Evolutionary conservation across 2,888 invertebrate genomes (phyloP).

Genomic region (Eristalis arbustorum): DNA sequence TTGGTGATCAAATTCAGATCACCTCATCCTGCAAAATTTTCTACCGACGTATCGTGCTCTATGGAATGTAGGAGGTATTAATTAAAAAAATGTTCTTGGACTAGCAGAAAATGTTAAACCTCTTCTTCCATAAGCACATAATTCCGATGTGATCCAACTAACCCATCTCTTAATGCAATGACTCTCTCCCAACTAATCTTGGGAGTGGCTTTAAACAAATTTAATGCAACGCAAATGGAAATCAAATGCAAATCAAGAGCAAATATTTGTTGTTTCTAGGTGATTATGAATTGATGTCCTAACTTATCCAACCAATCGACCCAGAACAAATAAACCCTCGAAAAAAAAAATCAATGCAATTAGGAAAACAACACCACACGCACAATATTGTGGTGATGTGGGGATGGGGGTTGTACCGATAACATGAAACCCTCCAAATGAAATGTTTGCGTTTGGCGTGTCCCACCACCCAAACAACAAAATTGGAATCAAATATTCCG

Average conservation of each 20-base stretch:
- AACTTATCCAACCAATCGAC: neutral
- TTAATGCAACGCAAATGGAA: neutral
- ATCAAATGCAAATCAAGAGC: neutral
- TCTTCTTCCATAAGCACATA: too few relatives aligned
- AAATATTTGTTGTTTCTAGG: neutral
- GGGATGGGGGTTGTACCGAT: neutral
- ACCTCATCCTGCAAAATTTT: too few relatives aligned
- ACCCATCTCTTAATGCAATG: too few relatives aligned
- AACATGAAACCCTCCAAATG: neutral
- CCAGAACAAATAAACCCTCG: neutral
- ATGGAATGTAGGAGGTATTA: too few relatives aligned
- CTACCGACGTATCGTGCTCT: too few relatives aligned
- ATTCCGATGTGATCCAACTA: too few relatives aligned
- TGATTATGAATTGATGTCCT: neutral
- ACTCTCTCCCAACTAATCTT: neutral
- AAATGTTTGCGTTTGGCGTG: neutral
- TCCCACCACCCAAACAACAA: neutral
- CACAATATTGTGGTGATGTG: neutral
- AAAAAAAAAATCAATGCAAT: neutral
- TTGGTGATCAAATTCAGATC: too few relatives aligned
- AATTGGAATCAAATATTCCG: slow-evolving; percentile 18
- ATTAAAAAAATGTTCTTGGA: too few relatives aligned
- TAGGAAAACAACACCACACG: neutral
- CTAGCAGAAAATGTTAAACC: too few relatives aligned
- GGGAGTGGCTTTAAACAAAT: neutral